Base-by-base conservation (phyloP, 2,797 vertebrate genomes). In the Chelmon rostratus region DNA sequence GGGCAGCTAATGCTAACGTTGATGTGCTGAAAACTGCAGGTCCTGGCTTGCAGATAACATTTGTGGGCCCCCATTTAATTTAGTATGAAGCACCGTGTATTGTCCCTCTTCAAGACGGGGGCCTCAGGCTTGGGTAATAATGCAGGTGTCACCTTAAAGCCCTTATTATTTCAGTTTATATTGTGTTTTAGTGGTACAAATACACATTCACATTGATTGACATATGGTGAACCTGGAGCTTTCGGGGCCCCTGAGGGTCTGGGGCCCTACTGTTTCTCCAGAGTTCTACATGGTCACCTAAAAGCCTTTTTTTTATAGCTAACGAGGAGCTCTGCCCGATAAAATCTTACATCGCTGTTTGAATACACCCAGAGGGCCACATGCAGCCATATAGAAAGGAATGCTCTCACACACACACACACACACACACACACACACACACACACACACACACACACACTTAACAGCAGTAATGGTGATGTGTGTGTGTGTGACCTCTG, bases 401-500 rank as follows among this genome's bases (percentile, higher is more conserved):
- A 68, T 46, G 44, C 59, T 13, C 18, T 2, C 2, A 13, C 68
- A 50, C 57, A 25, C 57, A n/a, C 25, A 15, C 15, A 61, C 56
- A 54, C 25, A 42, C 57, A 21, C 25, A 46, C 50, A 37, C 68
- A 49, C n/a, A n/a, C n/a, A n/a, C n/a, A n/a, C n/a, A n/a, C n/a
- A n/a, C n/a, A n/a, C 28, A 13, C 25, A n/a, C n/a, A 5, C 18
- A 2, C 2, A 13, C 68, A 50, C 57, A 25, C 57, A n/a, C 25
- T 49, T 37, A 16, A 25, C 23, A 33, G 46, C 69, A 35, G 47
- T 25, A n/a, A 25, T 63, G 44, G 54, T 42, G 8, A 5, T 19
- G 21, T 35, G 5, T 19, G 18, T 64, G 50, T 78, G 40, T 73
- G 68, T 86, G 78, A 88, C 88, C 80, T 87, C n/a, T 80, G 65